Conservation (phyloP, 2,888 invertebrate species). For the Neria commutata region DNA sequence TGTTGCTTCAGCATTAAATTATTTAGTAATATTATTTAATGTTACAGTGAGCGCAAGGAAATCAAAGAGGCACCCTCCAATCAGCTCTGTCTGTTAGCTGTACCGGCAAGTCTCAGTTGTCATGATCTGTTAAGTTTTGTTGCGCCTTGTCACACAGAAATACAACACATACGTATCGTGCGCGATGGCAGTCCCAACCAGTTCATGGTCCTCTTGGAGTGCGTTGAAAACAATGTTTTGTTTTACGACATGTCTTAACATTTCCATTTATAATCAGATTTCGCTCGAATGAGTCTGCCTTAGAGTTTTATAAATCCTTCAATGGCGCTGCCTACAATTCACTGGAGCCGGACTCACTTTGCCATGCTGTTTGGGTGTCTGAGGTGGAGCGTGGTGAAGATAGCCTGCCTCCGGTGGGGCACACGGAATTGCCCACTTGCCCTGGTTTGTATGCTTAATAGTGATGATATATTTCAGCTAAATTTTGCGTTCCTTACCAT, state of each 20-base stretch:
- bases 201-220: conserved; percentile 96
- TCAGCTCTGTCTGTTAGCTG: conserved; percentile 85
- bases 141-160: conserved; percentile 88
- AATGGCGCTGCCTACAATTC: conserved; percentile 94
- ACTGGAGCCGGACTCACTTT: conserved; percentile 88
- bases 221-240: conserved; percentile 48
- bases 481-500: too few relatives aligned
- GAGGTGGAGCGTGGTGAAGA: conserved; percentile 85
- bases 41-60: conserved; percentile 73
- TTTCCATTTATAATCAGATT: conserved; percentile 65
- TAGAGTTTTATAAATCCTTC: conserved; percentile 90
- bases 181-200: conserved; percentile 92
- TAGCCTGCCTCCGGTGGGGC: conserved; percentile 74
- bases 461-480: too few relatives aligned
- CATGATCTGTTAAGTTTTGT: conserved; percentile 93
- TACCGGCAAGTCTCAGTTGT: conserved; percentile 89
- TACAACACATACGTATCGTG: conserved; percentile 90
- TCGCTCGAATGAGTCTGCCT: conserved; percentile 77
- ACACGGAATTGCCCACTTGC: conserved; percentile 96
- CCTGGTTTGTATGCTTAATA: conserved; percentile 81
- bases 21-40: background rate
- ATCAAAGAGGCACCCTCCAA: conserved; percentile 76
- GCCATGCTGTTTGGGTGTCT: conserved; percentile 95
- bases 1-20: background rate
- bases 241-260: conserved; percentile 29